Conservation (phyloP, 2,888 invertebrate genomes). For the Panopea generosa region DNA sequence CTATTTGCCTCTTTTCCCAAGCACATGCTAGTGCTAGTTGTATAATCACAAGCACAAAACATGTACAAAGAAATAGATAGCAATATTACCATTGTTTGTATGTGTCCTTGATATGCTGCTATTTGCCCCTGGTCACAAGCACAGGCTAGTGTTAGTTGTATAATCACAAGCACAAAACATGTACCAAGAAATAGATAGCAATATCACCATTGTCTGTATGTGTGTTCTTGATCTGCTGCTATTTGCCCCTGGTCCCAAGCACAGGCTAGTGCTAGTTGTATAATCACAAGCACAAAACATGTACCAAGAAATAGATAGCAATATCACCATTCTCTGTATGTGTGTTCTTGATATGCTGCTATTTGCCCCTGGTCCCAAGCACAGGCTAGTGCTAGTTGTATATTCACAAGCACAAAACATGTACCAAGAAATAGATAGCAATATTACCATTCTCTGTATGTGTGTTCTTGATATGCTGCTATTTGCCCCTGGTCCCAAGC, state of each 20-base stretch:
- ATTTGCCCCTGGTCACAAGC: slow-evolving; percentile 5
- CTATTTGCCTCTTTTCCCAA: slow-evolving; percentile 5
- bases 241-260: slow-evolving; percentile 12
- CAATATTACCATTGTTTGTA: background rate
- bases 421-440: no score
- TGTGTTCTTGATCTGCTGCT: no score
- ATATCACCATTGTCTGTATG: no score
- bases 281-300: background rate
- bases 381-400: slow-evolving; percentile 20
- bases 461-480: no score
- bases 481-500: no score
- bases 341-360: background rate
- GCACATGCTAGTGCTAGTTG: slow-evolving; percentile 40
- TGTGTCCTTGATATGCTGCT: background rate
- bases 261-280: slow-evolving; percentile 22
- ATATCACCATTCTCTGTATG: background rate
- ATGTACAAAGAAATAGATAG: slow-evolving; percentile 9
- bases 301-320: slow-evolving; percentile 9
- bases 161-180: no score
- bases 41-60: slow-evolving; percentile 15
- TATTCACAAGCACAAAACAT: background rate
- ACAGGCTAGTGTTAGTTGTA: slow-evolving; percentile 17
- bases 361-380: slow-evolving; percentile 10
- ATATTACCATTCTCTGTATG: no score
- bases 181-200: no score